These are phyloP conservation scores for Brachyalestes nurse DNA, from an alignment of 2,797 vertebrate species.

Conservation along the genomic window DNA sequence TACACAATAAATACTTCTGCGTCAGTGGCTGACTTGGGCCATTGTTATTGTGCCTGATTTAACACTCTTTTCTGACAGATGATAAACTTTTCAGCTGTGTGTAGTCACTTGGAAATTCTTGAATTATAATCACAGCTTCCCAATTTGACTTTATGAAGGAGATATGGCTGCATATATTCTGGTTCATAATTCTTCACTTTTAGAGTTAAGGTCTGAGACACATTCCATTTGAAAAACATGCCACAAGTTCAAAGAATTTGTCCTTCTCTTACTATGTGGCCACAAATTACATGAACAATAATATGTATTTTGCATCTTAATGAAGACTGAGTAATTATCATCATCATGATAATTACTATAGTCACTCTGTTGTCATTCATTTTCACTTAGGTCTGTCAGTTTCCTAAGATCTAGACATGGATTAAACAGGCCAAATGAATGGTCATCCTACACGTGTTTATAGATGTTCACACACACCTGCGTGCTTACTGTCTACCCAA, in stretches of 20 bases:
- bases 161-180: not conserved
- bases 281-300: not conserved
- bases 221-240: not conserved
- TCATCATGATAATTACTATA: not conserved
- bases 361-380: not conserved
- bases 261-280: not conserved
- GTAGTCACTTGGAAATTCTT: not conserved
- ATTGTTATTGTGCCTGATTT: no score
- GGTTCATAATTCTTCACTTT: not conserved
- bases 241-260: not conserved
- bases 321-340: not conserved
- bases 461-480: slow-evolving; percentile 26
- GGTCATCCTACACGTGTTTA: not conserved
- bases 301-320: not conserved
- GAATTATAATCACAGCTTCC: not conserved
- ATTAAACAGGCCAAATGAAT: not conserved
- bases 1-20: no score
- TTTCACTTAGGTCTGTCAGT: not conserved
- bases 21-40: no score
- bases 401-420: not conserved
- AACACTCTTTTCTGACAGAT: no score
- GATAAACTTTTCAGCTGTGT: no score
- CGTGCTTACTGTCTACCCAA: slow-evolving; percentile 7
- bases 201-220: no score
- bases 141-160: not conserved